These are phyloP conservation scores for Coracias cyanogaster DNA, from an alignment of 2,797 vertebrate genomes.

Conservation along the genomic window DNA sequence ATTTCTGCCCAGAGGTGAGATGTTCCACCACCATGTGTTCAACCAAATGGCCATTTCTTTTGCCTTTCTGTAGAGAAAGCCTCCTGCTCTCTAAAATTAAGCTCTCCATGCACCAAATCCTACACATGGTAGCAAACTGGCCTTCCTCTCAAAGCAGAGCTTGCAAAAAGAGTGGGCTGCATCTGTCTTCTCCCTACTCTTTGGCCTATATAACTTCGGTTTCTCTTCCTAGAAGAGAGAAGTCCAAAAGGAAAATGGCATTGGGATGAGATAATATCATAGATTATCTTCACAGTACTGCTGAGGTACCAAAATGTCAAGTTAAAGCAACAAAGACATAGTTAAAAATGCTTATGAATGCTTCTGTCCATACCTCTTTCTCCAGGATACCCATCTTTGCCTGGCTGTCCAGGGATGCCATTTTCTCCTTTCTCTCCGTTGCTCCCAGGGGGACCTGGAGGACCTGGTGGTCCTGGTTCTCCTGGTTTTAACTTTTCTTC, in stretches of 20 bases:
- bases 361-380: constrained; percentile 70
- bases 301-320: not conserved
- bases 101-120: not conserved
- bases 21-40: not conserved
- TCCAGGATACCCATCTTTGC: constrained; percentile 70
- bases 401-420: constrained; percentile 57
- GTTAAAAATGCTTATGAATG: rapidly evolving
- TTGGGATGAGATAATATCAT: not conserved
- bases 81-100: not conserved
- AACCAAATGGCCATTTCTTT: not conserved
- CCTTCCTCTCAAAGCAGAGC: not conserved
- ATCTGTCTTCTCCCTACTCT: not conserved
- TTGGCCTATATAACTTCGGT: not conserved
- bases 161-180: not conserved
- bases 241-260: not conserved
- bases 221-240: not conserved
- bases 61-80: not conserved
- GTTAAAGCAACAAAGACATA: not conserved
- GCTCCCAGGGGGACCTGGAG: constrained; percentile 42
- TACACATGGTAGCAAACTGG: not conserved
- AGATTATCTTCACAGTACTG: not conserved
- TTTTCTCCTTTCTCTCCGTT: constrained; percentile 56
- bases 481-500: constrained; percentile 64
- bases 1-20: not conserved
- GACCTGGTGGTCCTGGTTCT: constrained; percentile 64